Conservation (phyloP, 1,140 invertebrate genomes). For the Ceratina japonica region DNA sequence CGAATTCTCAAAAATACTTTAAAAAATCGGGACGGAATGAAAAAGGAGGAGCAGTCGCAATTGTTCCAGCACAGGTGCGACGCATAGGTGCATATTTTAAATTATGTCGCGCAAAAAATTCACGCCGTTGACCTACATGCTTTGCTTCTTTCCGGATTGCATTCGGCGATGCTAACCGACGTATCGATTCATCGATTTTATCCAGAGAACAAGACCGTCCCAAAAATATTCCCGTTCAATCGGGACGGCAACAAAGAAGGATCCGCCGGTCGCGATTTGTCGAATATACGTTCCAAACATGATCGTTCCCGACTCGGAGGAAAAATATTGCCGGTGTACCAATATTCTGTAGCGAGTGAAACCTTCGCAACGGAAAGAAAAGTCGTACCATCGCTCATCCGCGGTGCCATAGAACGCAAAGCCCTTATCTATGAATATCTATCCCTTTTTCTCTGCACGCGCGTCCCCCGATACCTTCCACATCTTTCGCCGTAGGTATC, state of each 20-base stretch:
- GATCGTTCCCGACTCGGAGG: conserved; percentile 30
- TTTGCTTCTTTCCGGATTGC: too few species aligned
- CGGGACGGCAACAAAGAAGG: conserved; percentile 4
- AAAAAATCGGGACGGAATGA: too few species aligned
- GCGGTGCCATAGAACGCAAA: conserved; percentile 51
- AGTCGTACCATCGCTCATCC: conserved; percentile 63
- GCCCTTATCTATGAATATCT: conserved; percentile 54
- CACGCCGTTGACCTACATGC: too few species aligned
- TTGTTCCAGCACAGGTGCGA: too few species aligned
- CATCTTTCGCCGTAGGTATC: conserved; percentile 21
- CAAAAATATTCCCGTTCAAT: background rate
- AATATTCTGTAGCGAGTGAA: conserved; percentile 57
- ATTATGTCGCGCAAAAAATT: too few species aligned
- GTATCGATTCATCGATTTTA: background rate
- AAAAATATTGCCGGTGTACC: conserved; percentile 59
- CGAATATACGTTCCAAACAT: conserved; percentile 51
- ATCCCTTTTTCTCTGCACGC: conserved; percentile 8
- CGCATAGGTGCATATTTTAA: too few species aligned
- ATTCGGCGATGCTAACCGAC: too few species aligned
- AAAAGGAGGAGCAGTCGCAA: too few species aligned
- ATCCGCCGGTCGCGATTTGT: conserved; percentile 45
- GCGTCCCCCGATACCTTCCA: conserved; percentile 2
- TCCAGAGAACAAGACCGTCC: background rate
- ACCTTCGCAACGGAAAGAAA: conserved; percentile 59
- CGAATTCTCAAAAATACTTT: too few species aligned